Evolutionary conservation across 2,888 invertebrate genomes (phyloP), one percentile per base, ranked within the genome.

Genomic region (Parnassius apollo): DNA sequence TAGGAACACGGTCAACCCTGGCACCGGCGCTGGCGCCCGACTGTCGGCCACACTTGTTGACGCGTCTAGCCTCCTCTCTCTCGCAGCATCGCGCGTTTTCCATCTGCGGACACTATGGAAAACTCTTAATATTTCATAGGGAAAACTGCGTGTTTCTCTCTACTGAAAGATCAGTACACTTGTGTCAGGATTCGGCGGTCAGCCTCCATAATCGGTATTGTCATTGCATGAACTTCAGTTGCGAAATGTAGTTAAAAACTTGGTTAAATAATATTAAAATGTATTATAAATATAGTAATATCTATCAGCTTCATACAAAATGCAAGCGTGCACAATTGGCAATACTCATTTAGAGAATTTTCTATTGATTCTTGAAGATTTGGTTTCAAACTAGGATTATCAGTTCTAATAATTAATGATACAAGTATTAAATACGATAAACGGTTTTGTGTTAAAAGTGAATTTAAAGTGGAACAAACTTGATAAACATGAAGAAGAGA

Each of bases 11-110:
- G 3, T 42, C 68, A 67, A 57, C 72, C 71, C 74, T 72, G 62
- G 18, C 7, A 9, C 45, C 50, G 56, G 56, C 63, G 86, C 85
- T 86, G 87, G 85, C 86, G 87, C 86, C 87, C 71, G 75, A 75
- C 75, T 75, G 86, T 72, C 86, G 86, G 68, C 70, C 65, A 25
- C 77, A 85, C 84, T 84, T 85, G 86, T 86, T 86, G 87, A 83
- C 61, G 60, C 62, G 71, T 66, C 72, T 64, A 68, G 52, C 67
- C 49, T 35, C 45, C 53, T 35, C 62, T 51, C 48, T 22, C 58
- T 49, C 53, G 42, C 35, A 35, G 18, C 35, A 46, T 12, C 66
- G 56, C 69, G 59, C 58, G 66, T 64, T 54, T 62, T 66, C 61
- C 62, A 67, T 35, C 66, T 62, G 54, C 52, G 61, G 50, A 63